Evolutionary conservation across 2,888 invertebrate genomes (phyloP).

Genomic region (Spisula subtruncata): DNA sequence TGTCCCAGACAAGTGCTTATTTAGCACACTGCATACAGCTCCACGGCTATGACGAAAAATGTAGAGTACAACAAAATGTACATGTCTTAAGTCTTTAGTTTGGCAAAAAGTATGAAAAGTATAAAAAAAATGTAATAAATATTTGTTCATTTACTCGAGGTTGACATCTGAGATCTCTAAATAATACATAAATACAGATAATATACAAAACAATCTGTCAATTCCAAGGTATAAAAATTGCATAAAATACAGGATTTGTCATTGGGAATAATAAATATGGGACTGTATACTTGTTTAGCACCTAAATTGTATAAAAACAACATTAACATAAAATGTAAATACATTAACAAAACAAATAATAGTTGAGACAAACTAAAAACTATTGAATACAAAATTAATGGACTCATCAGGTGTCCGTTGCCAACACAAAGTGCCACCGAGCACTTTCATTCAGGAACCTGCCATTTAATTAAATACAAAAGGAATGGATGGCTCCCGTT

Average conservation of each 20-base stretch:
- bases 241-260: conserved; percentile 22
- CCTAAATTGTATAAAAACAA: conserved; percentile 24
- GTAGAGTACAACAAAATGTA: no score
- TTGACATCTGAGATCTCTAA: conserved; percentile 12
- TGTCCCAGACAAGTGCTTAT: no score
- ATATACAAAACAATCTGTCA: conserved; percentile 1
- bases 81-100: not conserved
- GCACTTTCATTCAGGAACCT: no score
- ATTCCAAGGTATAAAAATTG: conserved; percentile 10
- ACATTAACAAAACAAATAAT: not conserved
- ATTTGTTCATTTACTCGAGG: not conserved
- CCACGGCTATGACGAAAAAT: not conserved
- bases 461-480: no score
- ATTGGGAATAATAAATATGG: conserved; percentile 17
- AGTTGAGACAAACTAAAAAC: not conserved
- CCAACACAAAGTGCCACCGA: no score
- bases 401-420: no score
- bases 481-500: no score
- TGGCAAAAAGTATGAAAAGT: not conserved
- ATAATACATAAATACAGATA: not conserved
- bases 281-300: conserved; percentile 20
- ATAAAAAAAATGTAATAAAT: not conserved
- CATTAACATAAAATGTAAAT: not conserved
- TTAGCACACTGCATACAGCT: no score
- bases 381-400: not conserved